Evolutionary conservation across 2,888 invertebrate species (phyloP).

Genomic region (Clepsis dumicolana): DNA sequence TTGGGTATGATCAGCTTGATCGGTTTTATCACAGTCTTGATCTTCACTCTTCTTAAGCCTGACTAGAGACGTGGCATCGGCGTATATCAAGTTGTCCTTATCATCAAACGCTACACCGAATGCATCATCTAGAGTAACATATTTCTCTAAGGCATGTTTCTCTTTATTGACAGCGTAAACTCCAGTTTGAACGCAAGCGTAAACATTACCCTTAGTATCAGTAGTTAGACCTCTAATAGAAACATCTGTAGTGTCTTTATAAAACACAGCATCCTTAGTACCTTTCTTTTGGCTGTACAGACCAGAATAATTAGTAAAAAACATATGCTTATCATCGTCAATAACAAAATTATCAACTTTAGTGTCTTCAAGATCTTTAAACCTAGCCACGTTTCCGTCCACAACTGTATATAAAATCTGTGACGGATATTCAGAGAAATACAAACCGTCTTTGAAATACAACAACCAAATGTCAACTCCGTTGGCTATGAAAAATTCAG

Average conservation of each 20-base stretch:
- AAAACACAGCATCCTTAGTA: constrained; percentile 59
- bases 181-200: constrained; percentile 63
- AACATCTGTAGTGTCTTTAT: constrained; percentile 48
- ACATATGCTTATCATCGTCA: constrained; percentile 64
- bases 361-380: constrained; percentile 70
- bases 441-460: constrained; percentile 67
- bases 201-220: constrained; percentile 63
- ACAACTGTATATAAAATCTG: constrained; percentile 64
- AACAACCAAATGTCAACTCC: constrained; percentile 67
- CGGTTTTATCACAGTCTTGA: not conserved
- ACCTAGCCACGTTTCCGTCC: constrained; percentile 58
- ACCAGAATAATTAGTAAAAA: constrained; percentile 69
- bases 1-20: not conserved
- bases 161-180: constrained; percentile 62
- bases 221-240: constrained; percentile 64
- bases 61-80: constrained; percentile 54
- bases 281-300: constrained; percentile 67
- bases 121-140: constrained; percentile 61
- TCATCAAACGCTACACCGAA: constrained; percentile 74
- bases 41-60: constrained; percentile 10
- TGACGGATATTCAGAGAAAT: constrained; percentile 66
- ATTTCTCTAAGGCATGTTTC: constrained; percentile 53
- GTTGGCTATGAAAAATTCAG: constrained; percentile 57
- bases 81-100: constrained; percentile 69
- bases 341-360: constrained; percentile 71